Base-by-base conservation (phyloP, 2,113 vertebrate genomes). In the Ariopsis seemanni region DNA sequence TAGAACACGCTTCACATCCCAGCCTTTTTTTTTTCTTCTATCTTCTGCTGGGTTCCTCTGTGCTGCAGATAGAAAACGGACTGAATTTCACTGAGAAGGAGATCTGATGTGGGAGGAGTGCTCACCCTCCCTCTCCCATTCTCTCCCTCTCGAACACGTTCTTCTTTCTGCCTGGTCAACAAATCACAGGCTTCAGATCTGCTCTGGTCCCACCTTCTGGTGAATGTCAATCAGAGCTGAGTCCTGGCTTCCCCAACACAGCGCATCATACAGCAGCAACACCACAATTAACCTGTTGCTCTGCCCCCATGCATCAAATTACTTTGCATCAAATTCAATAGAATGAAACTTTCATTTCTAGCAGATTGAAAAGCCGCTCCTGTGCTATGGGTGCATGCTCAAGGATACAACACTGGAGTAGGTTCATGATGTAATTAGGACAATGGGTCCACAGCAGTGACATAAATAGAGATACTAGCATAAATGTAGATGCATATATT, bases 71-170 rank as follows among this genome's bases (percentile, higher is more conserved):
- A 86, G 52, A 89, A 89, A 88, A 83, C 48, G 86, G 65, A 86
- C 75, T 74, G 87, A 89, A 83, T 77, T 57, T 53, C 87, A 86
- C 63, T 82, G 71, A 84, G 74, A 85, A 90, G 65, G 86, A 75
- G 77, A 88, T 87, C 89, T 79, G 83, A 88, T 87, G 85, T 87
- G 80, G 80, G 89, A 89, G 79, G 88, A 89, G 88, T 62, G 48
- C 62, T 81, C 86, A 74, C 88, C 86, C 90, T 85, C 93, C 87
- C 90, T 85, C 82, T n/a, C 85, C 72, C 85, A 87, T 89, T 55
- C 87, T 58, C 78, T 91, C 87, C 14, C 92, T 92, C 91, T 91
- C 92, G 92, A 92, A 92, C 94, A 93, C 93, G 93, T 93, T 93
- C 93, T 92, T 94, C 92, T 91, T 93, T 90, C 74, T 63, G 82